Evolutionary conservation across 2,888 invertebrate genomes (phyloP).

Genomic region (Corbicula japonica): DNA sequence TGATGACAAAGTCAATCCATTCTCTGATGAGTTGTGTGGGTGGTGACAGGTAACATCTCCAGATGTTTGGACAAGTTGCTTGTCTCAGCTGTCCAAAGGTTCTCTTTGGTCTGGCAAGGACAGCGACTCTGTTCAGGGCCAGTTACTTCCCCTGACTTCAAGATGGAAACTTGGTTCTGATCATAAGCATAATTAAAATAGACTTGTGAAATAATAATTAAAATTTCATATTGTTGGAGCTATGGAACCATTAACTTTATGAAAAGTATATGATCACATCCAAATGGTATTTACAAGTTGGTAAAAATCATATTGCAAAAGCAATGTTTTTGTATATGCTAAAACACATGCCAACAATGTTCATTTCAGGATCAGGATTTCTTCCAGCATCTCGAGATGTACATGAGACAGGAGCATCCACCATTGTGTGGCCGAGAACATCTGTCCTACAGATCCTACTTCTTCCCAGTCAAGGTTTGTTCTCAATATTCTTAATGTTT

Average conservation of each 20-base stretch:
- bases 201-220: neutral
- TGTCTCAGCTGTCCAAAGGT: slow-evolving; percentile 38
- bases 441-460: slow-evolving; percentile 98
- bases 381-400: slow-evolving; percentile 99
- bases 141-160: slow-evolving; percentile 42
- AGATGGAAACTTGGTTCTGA: slow-evolving; percentile 55
- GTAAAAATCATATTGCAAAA: neutral
- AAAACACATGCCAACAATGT: too few species aligned
- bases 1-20: slow-evolving; percentile 67
- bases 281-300: too few species aligned
- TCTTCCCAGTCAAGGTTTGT: slow-evolving; percentile 97
- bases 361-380: slow-evolving; percentile 97
- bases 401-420: slow-evolving; percentile 98
- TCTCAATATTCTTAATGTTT: neutral
- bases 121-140: slow-evolving; percentile 41
- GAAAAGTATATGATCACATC: too few species aligned
- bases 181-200: slow-evolving; percentile 18
- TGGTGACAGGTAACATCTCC: slow-evolving; percentile 38
- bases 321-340: slow-evolving; percentile 2
- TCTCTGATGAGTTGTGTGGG: slow-evolving; percentile 50
- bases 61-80: slow-evolving; percentile 38
- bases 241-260: too few species aligned
- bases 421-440: slow-evolving; percentile 99
- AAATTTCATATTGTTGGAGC: neutral
- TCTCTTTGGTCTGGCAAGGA: slow-evolving; percentile 46